These are phyloP conservation scores for Perca schrenkii DNA, from an alignment of 2,113 vertebrate species.

Conservation along the genomic window DNA sequence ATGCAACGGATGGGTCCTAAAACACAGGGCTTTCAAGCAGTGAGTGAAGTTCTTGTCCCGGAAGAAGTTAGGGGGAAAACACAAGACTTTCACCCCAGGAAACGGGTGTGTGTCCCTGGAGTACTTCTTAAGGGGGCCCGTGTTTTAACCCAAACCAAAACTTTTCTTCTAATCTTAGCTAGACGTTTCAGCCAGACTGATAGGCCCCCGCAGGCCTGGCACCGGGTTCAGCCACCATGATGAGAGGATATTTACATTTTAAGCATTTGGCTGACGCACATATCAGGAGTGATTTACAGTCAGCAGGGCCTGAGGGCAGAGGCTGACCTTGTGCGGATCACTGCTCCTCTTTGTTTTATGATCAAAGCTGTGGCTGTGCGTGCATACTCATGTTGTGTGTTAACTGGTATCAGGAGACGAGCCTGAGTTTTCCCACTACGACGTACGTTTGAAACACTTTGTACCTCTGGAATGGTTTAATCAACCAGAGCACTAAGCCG, in stretches of 20 bases:
- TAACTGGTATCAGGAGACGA: constrained; percentile 1
- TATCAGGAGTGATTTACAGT: constrained; percentile 56
- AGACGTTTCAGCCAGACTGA: constrained; percentile 13
- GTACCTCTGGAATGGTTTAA: constrained; percentile 9
- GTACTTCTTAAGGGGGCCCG: too few relatives aligned
- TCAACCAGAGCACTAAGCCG: constrained; percentile 12
- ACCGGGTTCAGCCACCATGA: constrained; percentile 48
- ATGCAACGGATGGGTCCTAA: too few relatives aligned
- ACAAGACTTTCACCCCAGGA: too few relatives aligned
- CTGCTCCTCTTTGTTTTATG: constrained; percentile 41
- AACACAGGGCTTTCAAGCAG: too few relatives aligned
- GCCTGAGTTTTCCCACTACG: constrained; percentile 16
- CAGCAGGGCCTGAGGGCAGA: constrained; percentile 6
- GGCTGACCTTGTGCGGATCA: constrained; percentile 56
- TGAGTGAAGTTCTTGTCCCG: too few relatives aligned
- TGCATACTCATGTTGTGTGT: background rate
- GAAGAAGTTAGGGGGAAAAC: too few relatives aligned
- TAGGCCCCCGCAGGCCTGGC: constrained; percentile 43
- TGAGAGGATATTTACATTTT: constrained; percentile 64
- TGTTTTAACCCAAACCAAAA: too few relatives aligned
- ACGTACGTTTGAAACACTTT: background rate
- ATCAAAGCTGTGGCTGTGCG: background rate
- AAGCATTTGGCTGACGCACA: constrained; percentile 55
- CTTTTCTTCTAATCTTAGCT: too few relatives aligned
- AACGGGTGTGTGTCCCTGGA: too few relatives aligned